phyloP scores from a whole-genome alignment of 2,113 vertebrate genomes.

The Cettia cetti region DNA sequence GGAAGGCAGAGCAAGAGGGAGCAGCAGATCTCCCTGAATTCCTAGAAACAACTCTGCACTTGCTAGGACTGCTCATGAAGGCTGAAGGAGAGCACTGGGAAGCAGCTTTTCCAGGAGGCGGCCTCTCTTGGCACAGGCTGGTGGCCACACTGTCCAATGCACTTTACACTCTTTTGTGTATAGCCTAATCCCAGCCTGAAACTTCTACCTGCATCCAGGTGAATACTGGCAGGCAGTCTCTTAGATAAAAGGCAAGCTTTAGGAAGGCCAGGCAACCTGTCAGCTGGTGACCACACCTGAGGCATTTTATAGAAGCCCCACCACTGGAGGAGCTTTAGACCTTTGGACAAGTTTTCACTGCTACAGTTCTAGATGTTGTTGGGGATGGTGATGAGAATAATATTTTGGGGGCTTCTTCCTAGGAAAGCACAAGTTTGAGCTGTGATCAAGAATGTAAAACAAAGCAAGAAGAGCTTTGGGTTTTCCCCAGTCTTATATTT shows the following conservation, averaged over 20 bases:
- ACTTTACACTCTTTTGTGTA: neutral
- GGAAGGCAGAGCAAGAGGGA: neutral
- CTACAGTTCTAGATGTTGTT: neutral
- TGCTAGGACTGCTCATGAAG: accelerated
- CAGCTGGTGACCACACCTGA: neutral
- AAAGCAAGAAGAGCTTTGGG: neutral
- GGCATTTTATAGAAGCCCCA: neutral
- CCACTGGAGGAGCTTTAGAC: neutral
- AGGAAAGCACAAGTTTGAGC: neutral
- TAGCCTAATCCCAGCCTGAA: neutral
- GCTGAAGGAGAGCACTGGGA: neutral
- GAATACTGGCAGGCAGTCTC: neutral
- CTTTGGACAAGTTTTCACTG: neutral
- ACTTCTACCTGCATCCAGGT: neutral
- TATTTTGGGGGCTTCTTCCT: neutral
- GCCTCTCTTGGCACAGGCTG: neutral
- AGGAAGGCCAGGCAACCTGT: neutral
- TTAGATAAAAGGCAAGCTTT: neutral
- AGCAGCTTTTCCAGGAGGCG: neutral
- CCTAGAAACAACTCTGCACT: neutral
- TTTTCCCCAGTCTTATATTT: neutral
- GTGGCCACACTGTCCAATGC: neutral
- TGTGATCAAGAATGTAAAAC: neutral
- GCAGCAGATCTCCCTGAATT: neutral
- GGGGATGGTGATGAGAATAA: accelerated